Evolutionary conservation across 2,113 vertebrate species (phyloP).

Genomic region (Antennarius striatus): DNA sequence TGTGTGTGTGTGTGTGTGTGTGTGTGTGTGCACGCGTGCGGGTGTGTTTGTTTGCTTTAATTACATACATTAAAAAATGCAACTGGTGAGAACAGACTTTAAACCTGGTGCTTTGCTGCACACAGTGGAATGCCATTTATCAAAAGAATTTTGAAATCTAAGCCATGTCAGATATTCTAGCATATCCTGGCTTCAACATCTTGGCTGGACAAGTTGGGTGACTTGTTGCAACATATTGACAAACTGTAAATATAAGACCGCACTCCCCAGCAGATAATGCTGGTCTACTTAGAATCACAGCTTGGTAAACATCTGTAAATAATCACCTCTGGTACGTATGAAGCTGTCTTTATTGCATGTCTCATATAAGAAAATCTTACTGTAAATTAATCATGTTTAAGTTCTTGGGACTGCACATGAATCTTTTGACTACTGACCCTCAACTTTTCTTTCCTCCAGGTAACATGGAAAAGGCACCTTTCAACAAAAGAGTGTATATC

Average conservation of each 20-base stretch:
- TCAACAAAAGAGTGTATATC: slow-evolving; percentile 31
- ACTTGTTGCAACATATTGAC: not conserved
- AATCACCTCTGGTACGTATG: slow-evolving; percentile 22
- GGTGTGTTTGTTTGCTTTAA: too few relatives aligned
- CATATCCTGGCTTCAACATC: too few relatives aligned
- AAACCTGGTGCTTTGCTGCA: too few relatives aligned
- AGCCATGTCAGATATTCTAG: not conserved
- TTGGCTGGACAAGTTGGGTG: not conserved
- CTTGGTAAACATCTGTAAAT: not conserved
- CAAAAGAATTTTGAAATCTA: not conserved
- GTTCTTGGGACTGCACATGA: not conserved
- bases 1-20: too few relatives aligned
- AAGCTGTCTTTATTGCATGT: not conserved
- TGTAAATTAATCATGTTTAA: too few relatives aligned
- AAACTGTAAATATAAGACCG: not conserved
- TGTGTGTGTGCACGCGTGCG: too few relatives aligned
- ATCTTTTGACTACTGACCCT: not conserved
- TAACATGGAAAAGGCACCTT: not conserved
- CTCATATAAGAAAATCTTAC: too few relatives aligned
- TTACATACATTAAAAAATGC: too few relatives aligned
- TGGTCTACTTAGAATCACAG: not conserved
- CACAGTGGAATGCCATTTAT: too few relatives aligned
- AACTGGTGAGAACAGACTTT: too few relatives aligned
- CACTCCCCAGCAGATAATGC: not conserved
- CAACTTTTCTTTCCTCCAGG: slow-evolving; percentile 11